Conservation (phyloP, 2,888 invertebrate genomes). For the Eristalis tenax region DNA sequence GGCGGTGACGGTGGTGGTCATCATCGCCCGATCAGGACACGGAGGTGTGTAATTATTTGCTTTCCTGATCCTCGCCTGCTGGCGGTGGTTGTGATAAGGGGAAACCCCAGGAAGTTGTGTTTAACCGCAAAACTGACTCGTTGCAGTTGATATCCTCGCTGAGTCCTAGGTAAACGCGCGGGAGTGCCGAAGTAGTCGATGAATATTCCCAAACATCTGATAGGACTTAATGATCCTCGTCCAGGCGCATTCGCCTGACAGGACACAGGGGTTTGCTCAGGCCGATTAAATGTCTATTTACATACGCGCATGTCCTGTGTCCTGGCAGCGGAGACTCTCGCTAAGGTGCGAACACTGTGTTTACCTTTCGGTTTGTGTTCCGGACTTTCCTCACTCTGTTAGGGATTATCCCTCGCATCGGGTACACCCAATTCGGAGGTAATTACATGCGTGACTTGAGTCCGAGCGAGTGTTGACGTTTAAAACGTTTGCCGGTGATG, state of each 20-base stretch:
- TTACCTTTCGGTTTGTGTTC: slow-evolving; percentile 36
- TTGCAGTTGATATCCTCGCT: slow-evolving; percentile 44
- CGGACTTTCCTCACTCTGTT: slow-evolving; percentile 64
- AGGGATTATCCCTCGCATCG: slow-evolving; percentile 64
- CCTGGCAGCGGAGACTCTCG: slow-evolving; percentile 9
- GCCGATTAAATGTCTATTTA: slow-evolving; percentile 25
- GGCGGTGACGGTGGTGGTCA: slow-evolving; percentile 10
- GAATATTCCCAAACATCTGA: slow-evolving; percentile 60
- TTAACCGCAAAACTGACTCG: slow-evolving; percentile 49
- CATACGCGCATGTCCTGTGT: slow-evolving; percentile 33
- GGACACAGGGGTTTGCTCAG: background rate
- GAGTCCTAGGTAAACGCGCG: slow-evolving; percentile 24
- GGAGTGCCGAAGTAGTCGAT: no score
- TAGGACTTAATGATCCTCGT: slow-evolving; percentile 65
- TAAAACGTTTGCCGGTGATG: slow-evolving; percentile 44
- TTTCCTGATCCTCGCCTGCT: slow-evolving; percentile 12
- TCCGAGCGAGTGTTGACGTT: slow-evolving; percentile 55
- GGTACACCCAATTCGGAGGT: slow-evolving; percentile 60
- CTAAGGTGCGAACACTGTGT: slow-evolving; percentile 15
- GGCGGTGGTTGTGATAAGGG: slow-evolving; percentile 10
- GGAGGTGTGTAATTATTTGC: slow-evolving; percentile 53
- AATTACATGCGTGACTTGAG: slow-evolving; percentile 68
- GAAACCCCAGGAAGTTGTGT: slow-evolving; percentile 46
- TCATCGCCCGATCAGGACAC: slow-evolving; percentile 41
- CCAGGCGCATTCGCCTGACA: background rate